phyloP scores from a whole-genome alignment of 1,140 invertebrate genomes.

The Nylanderia fulva region DNA sequence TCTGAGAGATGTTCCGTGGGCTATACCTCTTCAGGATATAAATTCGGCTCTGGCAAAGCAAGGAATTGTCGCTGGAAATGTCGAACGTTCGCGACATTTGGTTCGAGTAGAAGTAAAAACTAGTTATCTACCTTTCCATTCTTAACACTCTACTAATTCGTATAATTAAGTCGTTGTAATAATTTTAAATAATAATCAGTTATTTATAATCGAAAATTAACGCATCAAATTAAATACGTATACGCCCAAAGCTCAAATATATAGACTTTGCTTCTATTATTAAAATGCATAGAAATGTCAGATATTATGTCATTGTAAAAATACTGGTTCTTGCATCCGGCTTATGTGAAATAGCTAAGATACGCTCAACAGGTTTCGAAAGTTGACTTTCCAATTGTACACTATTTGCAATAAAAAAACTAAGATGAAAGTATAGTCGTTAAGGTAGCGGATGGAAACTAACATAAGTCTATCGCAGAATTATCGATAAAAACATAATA shows the following conservation, averaged over 20 bases:
- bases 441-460: background rate
- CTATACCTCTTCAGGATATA: slow-evolving; percentile 84
- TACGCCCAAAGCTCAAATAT: background rate
- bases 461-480: background rate
- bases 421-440: background rate
- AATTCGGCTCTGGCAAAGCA: slow-evolving; percentile 83
- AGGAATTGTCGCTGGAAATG: slow-evolving; percentile 79
- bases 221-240: background rate
- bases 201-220: background rate
- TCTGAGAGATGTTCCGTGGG: slow-evolving; percentile 85
- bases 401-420: background rate
- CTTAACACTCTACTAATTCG: background rate
- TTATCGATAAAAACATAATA: background rate
- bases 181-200: background rate
- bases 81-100: slow-evolving; percentile 83
- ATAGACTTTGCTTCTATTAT: background rate
- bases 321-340: background rate
- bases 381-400: slow-evolving; percentile 12
- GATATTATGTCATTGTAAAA: slow-evolving; percentile 4
- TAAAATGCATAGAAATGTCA: background rate
- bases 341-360: background rate
- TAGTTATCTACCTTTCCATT: background rate
- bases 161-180: background rate
- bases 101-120: slow-evolving; percentile 83
- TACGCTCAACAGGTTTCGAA: slow-evolving; percentile 5